These are phyloP conservation scores for Drosophila koepferae DNA, from an alignment of 2,888 invertebrate species.

Conservation along the genomic window DNA sequence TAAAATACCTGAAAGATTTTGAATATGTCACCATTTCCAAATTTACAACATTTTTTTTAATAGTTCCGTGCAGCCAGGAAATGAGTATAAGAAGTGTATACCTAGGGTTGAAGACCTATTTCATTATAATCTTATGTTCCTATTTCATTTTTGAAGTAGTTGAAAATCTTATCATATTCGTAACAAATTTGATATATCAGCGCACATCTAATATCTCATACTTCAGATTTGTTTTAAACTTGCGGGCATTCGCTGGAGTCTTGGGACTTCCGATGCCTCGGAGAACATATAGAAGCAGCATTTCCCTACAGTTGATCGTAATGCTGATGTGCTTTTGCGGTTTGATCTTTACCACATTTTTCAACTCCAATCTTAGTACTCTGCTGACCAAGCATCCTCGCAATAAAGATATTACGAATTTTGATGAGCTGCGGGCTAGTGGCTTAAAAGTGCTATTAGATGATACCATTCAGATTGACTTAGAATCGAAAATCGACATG, in stretches of 20 bases:
- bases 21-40: not conserved
- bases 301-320: constrained; percentile 20
- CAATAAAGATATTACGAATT: constrained; percentile 10
- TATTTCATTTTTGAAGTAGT: constrained; percentile 22
- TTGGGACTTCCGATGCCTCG: constrained; percentile 33
- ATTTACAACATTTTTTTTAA: constrained; percentile 4
- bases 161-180: constrained; percentile 15
- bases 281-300: not conserved
- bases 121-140: constrained; percentile 11
- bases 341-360: constrained; percentile 29
- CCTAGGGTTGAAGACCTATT: not conserved
- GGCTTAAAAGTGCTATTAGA: constrained; percentile 10
- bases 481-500: not conserved
- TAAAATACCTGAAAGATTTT: rapidly evolving
- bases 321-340: constrained; percentile 41
- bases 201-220: not conserved
- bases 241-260: constrained; percentile 25
- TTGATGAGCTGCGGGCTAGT: constrained; percentile 26
- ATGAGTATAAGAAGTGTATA: constrained; percentile 21
- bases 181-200: constrained; percentile 4
- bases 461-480: rapidly evolving
- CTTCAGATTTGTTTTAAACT: constrained; percentile 10
- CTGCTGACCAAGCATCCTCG: constrained; percentile 29
- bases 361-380: constrained; percentile 42
- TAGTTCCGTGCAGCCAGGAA: constrained; percentile 38